Conservation (phyloP, 2,797 vertebrate genomes). For the Acanthurus tractus region DNA sequence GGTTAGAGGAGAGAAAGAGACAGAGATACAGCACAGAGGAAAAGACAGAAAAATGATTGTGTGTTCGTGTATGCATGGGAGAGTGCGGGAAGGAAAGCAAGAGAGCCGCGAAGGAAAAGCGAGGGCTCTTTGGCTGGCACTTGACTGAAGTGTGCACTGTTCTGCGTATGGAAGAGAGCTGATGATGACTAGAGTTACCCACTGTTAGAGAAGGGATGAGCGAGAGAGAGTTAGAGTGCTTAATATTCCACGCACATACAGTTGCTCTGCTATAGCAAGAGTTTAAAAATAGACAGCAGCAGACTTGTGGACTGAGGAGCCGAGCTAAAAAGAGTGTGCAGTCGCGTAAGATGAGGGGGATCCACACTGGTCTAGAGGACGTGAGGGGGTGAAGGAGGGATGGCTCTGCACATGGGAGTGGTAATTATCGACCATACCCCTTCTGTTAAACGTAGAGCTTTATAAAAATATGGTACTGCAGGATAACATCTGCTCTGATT, state of each 20-base stretch:
- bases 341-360: conserved; percentile 28
- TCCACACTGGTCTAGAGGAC: conserved; percentile 48
- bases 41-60: conserved; percentile 16
- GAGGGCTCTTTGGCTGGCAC: conserved; percentile 60
- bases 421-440: conserved; percentile 8
- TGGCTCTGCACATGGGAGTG: conserved; percentile 1
- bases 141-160: conserved; percentile 63
- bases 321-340: conserved; percentile 61
- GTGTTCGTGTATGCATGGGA: conserved; percentile 37
- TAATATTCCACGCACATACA: conserved; percentile 78
- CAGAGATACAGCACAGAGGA: not conserved
- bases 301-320: conserved; percentile 66
- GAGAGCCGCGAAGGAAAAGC: conserved; percentile 33
- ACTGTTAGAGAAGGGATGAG: conserved; percentile 57
- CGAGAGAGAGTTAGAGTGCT: conserved; percentile 47
- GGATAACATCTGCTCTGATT: not conserved
- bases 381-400: conserved; percentile 2
- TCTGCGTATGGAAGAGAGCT: conserved; percentile 56
- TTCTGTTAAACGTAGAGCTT: not conserved
- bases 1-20: conserved; percentile 24
- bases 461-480: not conserved
- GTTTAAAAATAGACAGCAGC: conserved; percentile 80
- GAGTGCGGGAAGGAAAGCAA: not conserved
- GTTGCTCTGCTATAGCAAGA: conserved; percentile 73
- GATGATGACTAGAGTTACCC: conserved; percentile 61